A percentile compares a stretch with the other conserved stretches of the same genome.
Conservation (phyloP, 2,888 invertebrate genomes). For the Parnassius orleans region DNA sequence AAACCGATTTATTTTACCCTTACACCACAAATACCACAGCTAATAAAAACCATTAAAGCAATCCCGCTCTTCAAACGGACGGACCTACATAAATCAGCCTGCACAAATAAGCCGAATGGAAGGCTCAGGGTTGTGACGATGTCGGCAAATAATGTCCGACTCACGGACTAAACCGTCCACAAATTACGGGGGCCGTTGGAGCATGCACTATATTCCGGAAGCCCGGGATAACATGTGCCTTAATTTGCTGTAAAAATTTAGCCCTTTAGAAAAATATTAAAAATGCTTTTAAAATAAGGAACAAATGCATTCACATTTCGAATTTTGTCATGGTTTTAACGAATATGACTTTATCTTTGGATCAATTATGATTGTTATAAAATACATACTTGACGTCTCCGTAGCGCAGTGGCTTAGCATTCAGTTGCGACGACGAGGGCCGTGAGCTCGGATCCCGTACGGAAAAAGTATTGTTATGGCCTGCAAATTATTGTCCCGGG, state of each 20-base stretch:
- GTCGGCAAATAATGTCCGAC: conserved; percentile 35
- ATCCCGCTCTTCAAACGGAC: conserved; percentile 28
- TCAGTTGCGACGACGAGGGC: too few relatives aligned
- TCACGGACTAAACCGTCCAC: conserved; percentile 32
- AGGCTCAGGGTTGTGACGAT: conserved; percentile 26
- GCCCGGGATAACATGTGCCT: conserved; percentile 12
- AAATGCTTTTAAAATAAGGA: neutral
- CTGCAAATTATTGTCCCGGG: too few relatives aligned
- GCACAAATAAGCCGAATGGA: conserved; percentile 48
- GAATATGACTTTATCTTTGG: too few relatives aligned
- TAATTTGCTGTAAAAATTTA: neutral
- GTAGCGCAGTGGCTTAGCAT: too few relatives aligned
- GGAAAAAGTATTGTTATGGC: too few relatives aligned
- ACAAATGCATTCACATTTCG: too few relatives aligned
- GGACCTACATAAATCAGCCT: conserved; percentile 50
- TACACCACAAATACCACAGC: neutral
- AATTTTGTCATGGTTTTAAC: too few relatives aligned
- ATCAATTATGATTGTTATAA: too few relatives aligned
- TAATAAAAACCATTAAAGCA: conserved; percentile 6
- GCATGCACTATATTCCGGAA: conserved; percentile 12
- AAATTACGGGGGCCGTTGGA: conserved; percentile 32
- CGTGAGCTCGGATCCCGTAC: too few relatives aligned
- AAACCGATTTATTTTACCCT: neutral
- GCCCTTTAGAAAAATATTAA: neutral
- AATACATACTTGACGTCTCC: too few relatives aligned